A percentile compares a stretch with the other conserved stretches of the same genome.
Evolutionary conservation across 2,797 vertebrate genomes (phyloP).

Genomic region (Botia kubotai): DNA sequence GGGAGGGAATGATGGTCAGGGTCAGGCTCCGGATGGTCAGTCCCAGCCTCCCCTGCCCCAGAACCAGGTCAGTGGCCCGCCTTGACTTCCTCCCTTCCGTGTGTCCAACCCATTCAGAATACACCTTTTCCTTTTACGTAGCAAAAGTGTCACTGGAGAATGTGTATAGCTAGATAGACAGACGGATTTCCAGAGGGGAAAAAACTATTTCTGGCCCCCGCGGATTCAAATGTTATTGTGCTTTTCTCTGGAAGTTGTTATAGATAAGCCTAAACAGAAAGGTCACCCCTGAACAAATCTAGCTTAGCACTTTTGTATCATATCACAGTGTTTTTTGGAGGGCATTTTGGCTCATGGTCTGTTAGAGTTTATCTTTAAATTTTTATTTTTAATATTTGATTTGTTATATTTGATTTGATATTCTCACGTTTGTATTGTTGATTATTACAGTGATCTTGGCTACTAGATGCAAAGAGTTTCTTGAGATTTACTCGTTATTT

Average conservation of each 20-base stretch:
- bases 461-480: not conserved
- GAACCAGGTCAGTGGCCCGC: conserved; percentile 89
- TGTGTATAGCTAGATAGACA: not conserved
- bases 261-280: not conserved
- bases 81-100: conserved; percentile 10
- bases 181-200: not conserved
- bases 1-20: conserved; percentile 98
- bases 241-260: not conserved
- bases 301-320: not conserved
- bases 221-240: conserved; percentile 29
- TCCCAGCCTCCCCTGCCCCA: conserved; percentile 98
- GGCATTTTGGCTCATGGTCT: not conserved
- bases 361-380: not conserved
- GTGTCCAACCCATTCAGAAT: not conserved
- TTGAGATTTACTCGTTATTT: too few relatives aligned
- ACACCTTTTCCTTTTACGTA: not conserved
- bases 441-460: not conserved
- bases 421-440: too few relatives aligned
- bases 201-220: too few relatives aligned
- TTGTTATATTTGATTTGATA: not conserved
- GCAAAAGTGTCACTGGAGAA: not conserved
- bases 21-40: conserved; percentile 97
- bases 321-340: not conserved
- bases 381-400: too few relatives aligned
- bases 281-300: not conserved